phyloP scores from a whole-genome alignment of 2,888 invertebrate species.

The Tridacna gigas region DNA sequence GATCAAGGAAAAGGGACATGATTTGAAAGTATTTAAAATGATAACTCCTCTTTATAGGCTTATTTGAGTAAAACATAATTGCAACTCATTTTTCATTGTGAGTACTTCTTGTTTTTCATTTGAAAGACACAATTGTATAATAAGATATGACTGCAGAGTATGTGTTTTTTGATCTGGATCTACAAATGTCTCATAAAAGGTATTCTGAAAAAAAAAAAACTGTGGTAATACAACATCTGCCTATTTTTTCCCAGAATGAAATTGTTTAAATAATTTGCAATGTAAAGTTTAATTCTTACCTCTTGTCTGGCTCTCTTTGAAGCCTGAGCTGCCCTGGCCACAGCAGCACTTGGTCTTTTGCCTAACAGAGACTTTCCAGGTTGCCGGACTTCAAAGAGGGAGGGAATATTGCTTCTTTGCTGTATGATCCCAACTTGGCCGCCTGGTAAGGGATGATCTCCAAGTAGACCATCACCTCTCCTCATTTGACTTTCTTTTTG shows the following conservation, averaged over 20 bases:
- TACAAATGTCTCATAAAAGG: no score
- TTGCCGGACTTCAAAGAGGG: slow-evolving; percentile 48
- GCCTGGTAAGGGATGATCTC: slow-evolving; percentile 29
- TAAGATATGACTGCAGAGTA: no score
- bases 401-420: slow-evolving; percentile 44
- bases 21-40: no score
- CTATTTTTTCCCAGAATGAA: not conserved
- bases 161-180: no score
- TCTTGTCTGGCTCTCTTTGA: slow-evolving; percentile 42
- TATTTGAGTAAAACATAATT: no score
- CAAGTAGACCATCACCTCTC: slow-evolving; percentile 32
- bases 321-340: slow-evolving; percentile 19
- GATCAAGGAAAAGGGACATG: no score
- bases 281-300: slow-evolving; percentile 32
- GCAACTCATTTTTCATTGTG: no score
- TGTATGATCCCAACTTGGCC: slow-evolving; percentile 18
- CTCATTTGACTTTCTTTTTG: slow-evolving; percentile 23
- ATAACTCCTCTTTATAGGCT: no score
- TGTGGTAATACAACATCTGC: not conserved
- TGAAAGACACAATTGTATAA: no score
- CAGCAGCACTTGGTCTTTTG: slow-evolving; percentile 32
- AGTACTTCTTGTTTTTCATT: no score
- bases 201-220: no score
- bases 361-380: slow-evolving; percentile 21
- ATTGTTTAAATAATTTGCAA: not conserved